Evolutionary conservation across 2,888 invertebrate genomes (phyloP).

Genomic region (Sinelater perroti): DNA sequence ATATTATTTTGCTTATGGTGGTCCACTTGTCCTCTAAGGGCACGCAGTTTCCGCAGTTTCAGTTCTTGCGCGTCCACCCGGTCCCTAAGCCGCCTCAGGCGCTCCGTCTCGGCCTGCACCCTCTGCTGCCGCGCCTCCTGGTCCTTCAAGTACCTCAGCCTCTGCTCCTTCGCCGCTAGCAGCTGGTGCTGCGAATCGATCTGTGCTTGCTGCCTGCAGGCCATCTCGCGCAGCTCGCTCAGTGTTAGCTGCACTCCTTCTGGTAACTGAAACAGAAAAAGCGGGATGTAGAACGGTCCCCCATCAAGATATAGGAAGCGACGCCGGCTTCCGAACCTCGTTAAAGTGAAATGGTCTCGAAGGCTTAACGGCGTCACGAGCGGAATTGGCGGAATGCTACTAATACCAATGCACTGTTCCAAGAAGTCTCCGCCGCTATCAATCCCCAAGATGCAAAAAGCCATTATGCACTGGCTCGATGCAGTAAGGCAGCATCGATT

Average conservation of each 20-base stretch:
- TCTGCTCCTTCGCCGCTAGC: slow-evolving; percentile 91
- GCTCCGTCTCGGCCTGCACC: slow-evolving; percentile 87
- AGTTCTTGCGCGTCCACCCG: slow-evolving; percentile 95
- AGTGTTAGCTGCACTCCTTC: slow-evolving; percentile 91
- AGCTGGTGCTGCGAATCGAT: slow-evolving; percentile 94
- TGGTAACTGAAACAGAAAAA: slow-evolving; percentile 75
- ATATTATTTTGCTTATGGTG: slow-evolving; percentile 91
- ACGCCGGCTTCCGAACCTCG: background rate
- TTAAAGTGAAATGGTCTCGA: slow-evolving; percentile 6
- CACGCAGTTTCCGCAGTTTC: slow-evolving; percentile 89
- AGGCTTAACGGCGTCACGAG: background rate
- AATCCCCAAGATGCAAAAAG: slow-evolving; percentile 8
- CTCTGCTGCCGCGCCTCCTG: slow-evolving; percentile 83
- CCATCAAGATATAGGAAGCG: background rate
- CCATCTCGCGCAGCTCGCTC: slow-evolving; percentile 98
- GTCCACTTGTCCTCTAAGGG: slow-evolving; percentile 92
- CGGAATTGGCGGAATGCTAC: background rate
- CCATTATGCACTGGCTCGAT: slow-evolving; percentile 19
- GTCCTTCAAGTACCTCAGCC: slow-evolving; percentile 92
- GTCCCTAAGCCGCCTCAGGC: slow-evolving; percentile 85
- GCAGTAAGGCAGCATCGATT: slow-evolving; percentile 24
- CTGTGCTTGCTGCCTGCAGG: slow-evolving; percentile 96
- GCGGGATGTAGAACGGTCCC: background rate
- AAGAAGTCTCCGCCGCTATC: slow-evolving; percentile 1
- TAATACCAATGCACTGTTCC: background rate